Evolutionary conservation across 1,140 invertebrate species (phyloP), one percentile per base, ranked within the genome.

Genomic region (Lordiphosa collinella): DNA sequence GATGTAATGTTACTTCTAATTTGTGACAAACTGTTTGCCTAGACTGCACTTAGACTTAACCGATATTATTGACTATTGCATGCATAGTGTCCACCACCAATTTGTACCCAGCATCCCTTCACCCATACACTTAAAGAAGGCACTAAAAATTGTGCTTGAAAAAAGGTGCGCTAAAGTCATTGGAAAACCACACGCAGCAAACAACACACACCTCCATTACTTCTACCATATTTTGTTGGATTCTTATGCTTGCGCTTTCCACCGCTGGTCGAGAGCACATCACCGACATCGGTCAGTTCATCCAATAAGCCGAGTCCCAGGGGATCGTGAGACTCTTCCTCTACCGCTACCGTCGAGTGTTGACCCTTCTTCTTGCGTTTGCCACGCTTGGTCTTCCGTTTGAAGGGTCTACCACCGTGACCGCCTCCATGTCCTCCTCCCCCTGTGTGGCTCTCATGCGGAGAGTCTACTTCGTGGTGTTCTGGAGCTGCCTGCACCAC

Each of bases 151-250:
- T 72, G 78, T 84, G 78, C 73, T 73, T 56, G 47, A 65, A 60
- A 86, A 88, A 73, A 25, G 82, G 86, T 88, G 86, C 86, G 74
- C 48, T 57, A 72, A 86, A 84, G 63, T 88, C 78, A 84, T 84
- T 44, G 66, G 43, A 87, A 80, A 87, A 87, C 68, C 78, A 87
- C 85, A 87, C 86, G 74, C 80, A 82, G 74, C 80, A 86, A 86
- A 85, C 73, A 86, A 74, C 75, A 88, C 87, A 86, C 78, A 88
- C 71, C 86, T 86, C 85, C 78, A 63, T 76, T 74, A 84, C 75
- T 85, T 86, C 85, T 89, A 88, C 82, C 88, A 85, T 89, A 85
- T 71, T 88, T 88, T 57, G 62, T 53, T 66, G 79, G 72, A 50
- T 69, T 59, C 55, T 74, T 88, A 55, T 87, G 84, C 63, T 85